Conservation (phyloP, 2,888 invertebrate species). For the Cybosia mesomella region DNA sequence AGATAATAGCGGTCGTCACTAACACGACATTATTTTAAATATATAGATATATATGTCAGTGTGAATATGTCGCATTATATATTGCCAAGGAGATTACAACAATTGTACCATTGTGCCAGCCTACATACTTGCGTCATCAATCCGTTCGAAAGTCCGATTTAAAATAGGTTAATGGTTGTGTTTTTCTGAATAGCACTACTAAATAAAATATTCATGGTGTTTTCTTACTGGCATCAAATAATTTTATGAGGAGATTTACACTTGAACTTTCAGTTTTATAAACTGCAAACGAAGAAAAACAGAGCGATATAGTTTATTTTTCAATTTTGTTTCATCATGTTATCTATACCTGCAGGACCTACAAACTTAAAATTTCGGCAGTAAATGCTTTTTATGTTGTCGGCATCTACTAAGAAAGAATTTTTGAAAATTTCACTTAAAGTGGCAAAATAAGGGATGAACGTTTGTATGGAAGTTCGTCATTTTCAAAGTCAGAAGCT, state of each 20-base stretch:
- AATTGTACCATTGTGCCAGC: constrained; percentile 72
- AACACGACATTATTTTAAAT: too few species aligned
- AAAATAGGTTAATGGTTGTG: constrained; percentile 79
- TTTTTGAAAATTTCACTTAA: too few species aligned
- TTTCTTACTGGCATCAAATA: constrained; percentile 53
- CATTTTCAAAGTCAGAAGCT: too few species aligned
- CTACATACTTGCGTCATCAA: constrained; percentile 72
- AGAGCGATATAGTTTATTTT: neutral
- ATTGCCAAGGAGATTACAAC: constrained; percentile 64
- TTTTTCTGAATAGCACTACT: constrained; percentile 71
- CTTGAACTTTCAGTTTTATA: constrained; percentile 51
- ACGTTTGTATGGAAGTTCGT: too few species aligned
- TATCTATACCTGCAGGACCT: too few species aligned
- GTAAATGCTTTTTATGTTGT: too few species aligned
- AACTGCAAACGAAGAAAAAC: constrained; percentile 10
- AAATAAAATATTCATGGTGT: constrained; percentile 65
- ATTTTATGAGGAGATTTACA: constrained; percentile 35
- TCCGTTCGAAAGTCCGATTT: constrained; percentile 78
- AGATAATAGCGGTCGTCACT: too few species aligned
- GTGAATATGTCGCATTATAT: constrained; percentile 64
- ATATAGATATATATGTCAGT: too few species aligned
- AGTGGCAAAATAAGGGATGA: too few species aligned
- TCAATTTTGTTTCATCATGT: neutral
- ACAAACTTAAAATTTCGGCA: too few species aligned
- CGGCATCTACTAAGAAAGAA: too few species aligned